Evolutionary conservation across 2,113 vertebrate species (phyloP), one percentile per base, ranked within the genome.

Genomic region (Archocentrus centrarchus): DNA sequence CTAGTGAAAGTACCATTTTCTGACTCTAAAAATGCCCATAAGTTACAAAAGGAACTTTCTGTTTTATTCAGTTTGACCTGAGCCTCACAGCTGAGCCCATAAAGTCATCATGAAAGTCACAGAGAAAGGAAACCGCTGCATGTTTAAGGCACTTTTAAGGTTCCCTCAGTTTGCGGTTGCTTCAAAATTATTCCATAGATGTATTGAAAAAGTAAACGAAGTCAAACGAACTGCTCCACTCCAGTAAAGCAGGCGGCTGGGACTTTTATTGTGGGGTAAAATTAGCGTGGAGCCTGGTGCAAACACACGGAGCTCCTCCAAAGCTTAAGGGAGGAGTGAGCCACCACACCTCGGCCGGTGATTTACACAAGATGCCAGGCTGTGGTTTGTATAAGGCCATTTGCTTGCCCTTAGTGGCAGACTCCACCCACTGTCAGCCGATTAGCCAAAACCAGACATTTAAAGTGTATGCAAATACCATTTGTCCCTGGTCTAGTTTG

Each of bases 381-480:
- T 64, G 82, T 47, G 32, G 37, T 66, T 79, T 73, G n/a, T 4
- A 20, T 32, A 8, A 76, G 11, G 5, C 7, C 13, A 61, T 79
- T 63, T 62, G 22, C 14, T 60, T 81, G 32, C 18, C 30, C 81
- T 58, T 27, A 6, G 75, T 60, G 27, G 75, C 5, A 5, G 39
- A 60, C 88, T 78, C 85, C 61, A 37, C 86, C 82, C 70, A 10
- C 6, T 53, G 55, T 30, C 77, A 59, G 44, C 64, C 57, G 79
- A 41, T 85, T 80, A 68, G 63, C 84, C 59, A 76, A 87, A 82
- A 83, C 73, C 58, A 85, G 15, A 9, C 77, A 87, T 86, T 89
- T 53, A 88, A 91, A 89, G 79, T 77, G 27, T 15, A 95, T 92
- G 92, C 90, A 94, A 93, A 95, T 91, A 44, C 5, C 78, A 57